Conservation (phyloP, 92 coral and sea anemone genomes). For the Zoanthus solanderi region DNA sequence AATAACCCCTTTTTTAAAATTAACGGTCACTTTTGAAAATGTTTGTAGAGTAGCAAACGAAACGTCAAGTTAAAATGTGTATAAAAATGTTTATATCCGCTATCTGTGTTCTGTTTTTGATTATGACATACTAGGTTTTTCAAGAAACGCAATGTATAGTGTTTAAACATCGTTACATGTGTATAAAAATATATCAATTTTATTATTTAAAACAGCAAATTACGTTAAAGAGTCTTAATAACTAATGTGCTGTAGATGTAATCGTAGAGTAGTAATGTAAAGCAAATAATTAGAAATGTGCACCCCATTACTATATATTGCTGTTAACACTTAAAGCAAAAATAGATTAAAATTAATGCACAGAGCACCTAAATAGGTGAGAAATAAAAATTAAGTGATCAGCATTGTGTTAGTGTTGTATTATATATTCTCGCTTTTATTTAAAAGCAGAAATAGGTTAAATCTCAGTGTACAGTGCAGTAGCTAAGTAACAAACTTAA, state of each 20-base stretch:
- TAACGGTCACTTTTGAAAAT: too few species aligned
- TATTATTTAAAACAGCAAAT: neutral
- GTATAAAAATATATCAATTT: neutral
- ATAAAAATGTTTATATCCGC: too few species aligned
- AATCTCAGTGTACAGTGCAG: neutral
- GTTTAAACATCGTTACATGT: conserved; percentile 1
- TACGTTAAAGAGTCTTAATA: neutral
- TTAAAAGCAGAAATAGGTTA: neutral
- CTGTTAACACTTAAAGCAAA: too few species aligned
- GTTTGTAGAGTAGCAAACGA: too few species aligned
- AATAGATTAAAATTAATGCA: neutral
- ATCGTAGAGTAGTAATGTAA: neutral
- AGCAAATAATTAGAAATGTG: too few species aligned
- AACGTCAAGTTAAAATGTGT: too few species aligned
- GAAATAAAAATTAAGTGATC: neutral
- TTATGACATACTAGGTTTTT: neutral
- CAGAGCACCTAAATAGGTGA: neutral
- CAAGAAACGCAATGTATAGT: neutral
- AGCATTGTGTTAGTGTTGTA: neutral
- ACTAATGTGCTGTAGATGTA: neutral
- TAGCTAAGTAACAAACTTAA: neutral
- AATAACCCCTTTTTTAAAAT: too few species aligned
- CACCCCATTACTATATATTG: too few species aligned
- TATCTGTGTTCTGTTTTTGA: too few species aligned
- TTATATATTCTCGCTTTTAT: neutral